These are phyloP conservation scores for Lepus oiostolus DNA, from an alignment of 2,797 vertebrate species.

Conservation along the genomic window DNA sequence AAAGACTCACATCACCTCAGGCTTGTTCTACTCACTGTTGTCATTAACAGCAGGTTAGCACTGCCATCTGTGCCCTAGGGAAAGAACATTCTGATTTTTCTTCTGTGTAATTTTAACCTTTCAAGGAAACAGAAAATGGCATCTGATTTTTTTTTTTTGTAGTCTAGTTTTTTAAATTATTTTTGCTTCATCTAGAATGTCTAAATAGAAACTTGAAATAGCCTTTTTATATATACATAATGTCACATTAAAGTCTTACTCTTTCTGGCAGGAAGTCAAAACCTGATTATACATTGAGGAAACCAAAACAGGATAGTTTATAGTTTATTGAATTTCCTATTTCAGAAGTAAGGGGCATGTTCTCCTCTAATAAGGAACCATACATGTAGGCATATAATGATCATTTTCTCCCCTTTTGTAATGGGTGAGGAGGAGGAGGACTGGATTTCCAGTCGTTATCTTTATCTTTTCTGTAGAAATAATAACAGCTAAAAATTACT, in stretches of 20 bases:
- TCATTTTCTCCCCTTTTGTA: not conserved
- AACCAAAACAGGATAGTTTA: conserved; percentile 28
- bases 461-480: conserved; percentile 56
- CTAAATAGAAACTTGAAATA: conserved; percentile 48
- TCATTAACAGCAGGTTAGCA: conserved; percentile 56
- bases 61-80: not conserved
- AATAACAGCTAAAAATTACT: conserved; percentile 34
- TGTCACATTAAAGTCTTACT: conserved; percentile 46
- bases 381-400: conserved; percentile 21
- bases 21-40: conserved; percentile 20
- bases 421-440: not conserved
- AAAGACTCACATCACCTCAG: conserved; percentile 1
- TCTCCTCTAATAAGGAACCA: conserved; percentile 46
- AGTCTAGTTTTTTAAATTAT: not conserved
- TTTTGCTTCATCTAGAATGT: conserved; percentile 48
- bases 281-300: conserved; percentile 61
- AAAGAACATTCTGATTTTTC: conserved; percentile 25
- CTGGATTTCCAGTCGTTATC: conserved; percentile 1
- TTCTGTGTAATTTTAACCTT: conserved; percentile 60
- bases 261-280: conserved; percentile 55
- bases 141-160: conserved; percentile 10
- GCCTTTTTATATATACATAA: conserved; percentile 6
- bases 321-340: conserved; percentile 41
- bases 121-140: conserved; percentile 37
- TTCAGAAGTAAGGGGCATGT: conserved; percentile 47